Base-by-base conservation (phyloP, 2,888 invertebrate species). In the Metopia argyrocephala region DNA sequence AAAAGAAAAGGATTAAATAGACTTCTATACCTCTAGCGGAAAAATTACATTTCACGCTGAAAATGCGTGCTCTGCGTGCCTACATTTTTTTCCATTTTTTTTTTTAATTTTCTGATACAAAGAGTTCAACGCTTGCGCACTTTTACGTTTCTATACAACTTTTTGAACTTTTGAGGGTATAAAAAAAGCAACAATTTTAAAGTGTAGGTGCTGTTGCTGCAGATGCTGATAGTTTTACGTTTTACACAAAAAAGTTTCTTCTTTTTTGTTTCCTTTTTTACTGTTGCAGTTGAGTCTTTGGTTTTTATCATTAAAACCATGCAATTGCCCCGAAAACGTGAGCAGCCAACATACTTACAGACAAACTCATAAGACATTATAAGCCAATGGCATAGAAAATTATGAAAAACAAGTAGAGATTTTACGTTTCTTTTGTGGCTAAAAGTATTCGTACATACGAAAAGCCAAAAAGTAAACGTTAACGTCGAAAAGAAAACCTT, bases 11-110 rank as follows among this genome's bases (percentile, higher is more conserved):
- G 28, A 23, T 38, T 9, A 38, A 38, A 15, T 15, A 27, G 48
- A n/a, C n/a, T 23, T 28, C 3, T 18, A 86, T 86, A 87, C 87
- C 88, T 87, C 82, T 83, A 84, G 87, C 85, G 86, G 86, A 56
- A 87, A 88, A 88, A 88, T 88, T 87, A 86, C 87, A 88, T 88
- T 88, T 88, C 88, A 88, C 88, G 88, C 88, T 88, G 86, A 86
- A 88, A 88, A 88, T 88, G 88, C 88, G 88, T 88, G 88, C 87
- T 88, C 88, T 88, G 88, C 88, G 88, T 88, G 88, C 87, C 64
- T 52, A 18, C 48, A 66, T 66, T 52, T n/a, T n/a, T n/a, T n/a
- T n/a, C n/a, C n/a, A n/a, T n/a, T n/a, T n/a, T n/a, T n/a, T n/a
- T n/a, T n/a, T n/a, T n/a, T n/a, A n/a, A n/a, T n/a, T n/a, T 38